Percentiles rank a stretch among this genome's conserved stretches.
Evolutionary conservation across 2,113 vertebrate genomes (phyloP).

Genomic region (Thamnophis sirtalis): DNA sequence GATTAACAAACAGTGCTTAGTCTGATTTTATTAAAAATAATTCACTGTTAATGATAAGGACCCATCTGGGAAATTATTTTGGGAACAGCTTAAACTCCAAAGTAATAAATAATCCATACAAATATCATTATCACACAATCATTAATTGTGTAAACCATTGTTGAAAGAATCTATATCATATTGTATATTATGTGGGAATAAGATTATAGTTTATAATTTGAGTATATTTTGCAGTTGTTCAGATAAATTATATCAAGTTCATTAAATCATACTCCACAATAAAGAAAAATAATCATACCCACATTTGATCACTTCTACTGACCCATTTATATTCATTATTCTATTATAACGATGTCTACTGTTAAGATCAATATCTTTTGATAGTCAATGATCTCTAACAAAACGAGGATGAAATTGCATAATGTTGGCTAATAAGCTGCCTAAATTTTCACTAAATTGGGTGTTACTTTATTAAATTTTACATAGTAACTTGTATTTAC

Average conservation of each 20-base stretch:
- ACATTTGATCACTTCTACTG: neutral
- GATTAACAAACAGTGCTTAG: constrained; percentile 9
- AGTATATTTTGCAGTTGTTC: neutral
- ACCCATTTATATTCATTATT: neutral
- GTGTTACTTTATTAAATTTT: neutral
- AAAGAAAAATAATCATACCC: neutral
- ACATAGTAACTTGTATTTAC: neutral
- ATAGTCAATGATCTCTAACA: neutral
- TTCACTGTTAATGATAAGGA: neutral
- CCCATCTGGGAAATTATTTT: neutral
- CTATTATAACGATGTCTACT: neutral
- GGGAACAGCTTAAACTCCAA: accelerated
- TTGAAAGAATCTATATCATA: neutral
- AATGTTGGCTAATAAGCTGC: neutral
- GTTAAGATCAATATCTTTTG: neutral
- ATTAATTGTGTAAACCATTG: neutral
- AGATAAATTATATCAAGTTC: too few relatives aligned
- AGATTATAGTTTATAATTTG: neutral
- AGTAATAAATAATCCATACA: accelerated
- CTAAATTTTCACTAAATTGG: neutral
- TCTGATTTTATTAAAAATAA: constrained; percentile 48
- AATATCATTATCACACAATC: neutral
- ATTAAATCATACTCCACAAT: neutral
- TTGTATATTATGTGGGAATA: neutral
- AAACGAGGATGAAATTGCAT: neutral